Base-by-base conservation (phyloP, 2,113 vertebrate genomes). In the Brienomyrus longianalis region DNA sequence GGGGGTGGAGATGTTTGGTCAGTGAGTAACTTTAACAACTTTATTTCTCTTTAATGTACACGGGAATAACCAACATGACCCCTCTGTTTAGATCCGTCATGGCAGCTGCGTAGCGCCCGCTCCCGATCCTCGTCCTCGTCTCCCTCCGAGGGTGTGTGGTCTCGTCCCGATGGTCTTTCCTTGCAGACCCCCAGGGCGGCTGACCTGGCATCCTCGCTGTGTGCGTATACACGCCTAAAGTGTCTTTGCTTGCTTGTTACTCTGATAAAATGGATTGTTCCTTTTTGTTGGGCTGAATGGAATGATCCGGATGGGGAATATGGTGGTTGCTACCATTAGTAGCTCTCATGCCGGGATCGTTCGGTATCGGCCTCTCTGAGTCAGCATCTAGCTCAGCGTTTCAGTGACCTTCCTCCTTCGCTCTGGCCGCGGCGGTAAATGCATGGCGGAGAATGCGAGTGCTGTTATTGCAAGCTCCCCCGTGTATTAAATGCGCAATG, bases 91-190 rank as follows among this genome's bases (percentile, higher is more conserved):
- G 97, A 98, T 95, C 96, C 97, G 9, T 94, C 96, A 2, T 97
- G 97, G 97, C 96, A 96, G 89, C 96, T 94, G 0, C 91, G 94
- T 90, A 96, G 94, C 93, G 96, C 96, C 56, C 96, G 97, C 89
- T 96, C 98, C 39, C 95, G 96, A 89, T 96, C 97, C 88, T 96
- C 96, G 89, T 96, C 96, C 11, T 93, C 94, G 2, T 92, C 88
- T 17, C 92, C 94, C 70, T 91, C 95, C 10, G 93, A 97, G 90
- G 93, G 97, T 70, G 93, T 97, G 93, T 94, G 95, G 91, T 96
- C 98, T 35, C 92, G 94, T 83, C 95, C 97, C 92, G 93, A 94
- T 91, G 97, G 98, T 93, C 94, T 95, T 93, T 95, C 95, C 93
- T 7, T 43, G 13, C 31, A 35, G 1, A 0, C 31, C 5, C 95